These are phyloP conservation scores for Excalfactoria chinensis DNA, from an alignment of 2,113 vertebrate genomes.

Conservation along the genomic window DNA sequence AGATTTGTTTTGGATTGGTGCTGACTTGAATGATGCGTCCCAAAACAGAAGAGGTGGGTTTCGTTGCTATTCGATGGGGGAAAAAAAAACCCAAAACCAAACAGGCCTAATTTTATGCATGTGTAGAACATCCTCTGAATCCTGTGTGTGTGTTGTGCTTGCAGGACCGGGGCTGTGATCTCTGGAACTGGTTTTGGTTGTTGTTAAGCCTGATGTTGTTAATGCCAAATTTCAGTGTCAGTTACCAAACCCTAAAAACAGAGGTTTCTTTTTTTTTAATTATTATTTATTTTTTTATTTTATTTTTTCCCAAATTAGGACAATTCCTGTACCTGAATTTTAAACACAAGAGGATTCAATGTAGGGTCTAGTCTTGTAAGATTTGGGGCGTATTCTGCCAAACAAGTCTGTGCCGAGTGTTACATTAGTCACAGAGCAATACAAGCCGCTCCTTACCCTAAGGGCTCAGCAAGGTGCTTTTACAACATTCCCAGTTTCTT, in stretches of 20 bases:
- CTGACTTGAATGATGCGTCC: background rate
- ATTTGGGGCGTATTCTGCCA: constrained; percentile 63
- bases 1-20: background rate
- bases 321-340: background rate
- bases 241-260: background rate
- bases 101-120: background rate
- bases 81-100: background rate
- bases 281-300: background rate
- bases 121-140: background rate
- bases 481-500: constrained; percentile 63
- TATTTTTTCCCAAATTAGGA: background rate
- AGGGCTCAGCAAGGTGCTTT: constrained; percentile 68
- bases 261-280: background rate
- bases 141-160: background rate
- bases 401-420: constrained; percentile 60
- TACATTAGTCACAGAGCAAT: constrained; percentile 59
- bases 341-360: background rate
- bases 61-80: background rate
- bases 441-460: constrained; percentile 61
- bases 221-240: background rate
- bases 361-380: constrained; percentile 32
- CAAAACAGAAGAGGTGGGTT: background rate
- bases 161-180: background rate
- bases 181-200: background rate
- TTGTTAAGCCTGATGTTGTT: background rate